Percentiles rank a stretch among this genome's conserved stretches.
These are phyloP conservation scores for Nebria brevicollis DNA, from an alignment of 2,888 invertebrate species.

Conservation along the genomic window DNA sequence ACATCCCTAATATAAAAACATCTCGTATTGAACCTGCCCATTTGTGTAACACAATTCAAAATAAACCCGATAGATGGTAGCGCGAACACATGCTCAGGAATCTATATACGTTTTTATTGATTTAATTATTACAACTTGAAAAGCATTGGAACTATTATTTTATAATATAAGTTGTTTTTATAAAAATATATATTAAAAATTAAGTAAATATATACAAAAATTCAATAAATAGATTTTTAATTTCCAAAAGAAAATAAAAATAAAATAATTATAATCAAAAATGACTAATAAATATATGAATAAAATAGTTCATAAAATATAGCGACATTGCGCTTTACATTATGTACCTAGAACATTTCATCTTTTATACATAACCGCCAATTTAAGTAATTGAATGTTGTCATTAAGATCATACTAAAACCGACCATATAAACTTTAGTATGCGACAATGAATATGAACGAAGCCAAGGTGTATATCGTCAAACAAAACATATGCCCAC, in stretches of 20 bases:
- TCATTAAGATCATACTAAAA: conserved; percentile 44
- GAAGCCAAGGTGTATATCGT: conserved; percentile 43
- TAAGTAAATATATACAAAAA: not conserved
- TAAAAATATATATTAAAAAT: not conserved
- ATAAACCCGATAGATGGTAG: conserved; percentile 36
- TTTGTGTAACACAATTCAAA: conserved; percentile 12
- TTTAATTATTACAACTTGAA: conserved; percentile 1
- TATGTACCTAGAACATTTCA: not conserved
- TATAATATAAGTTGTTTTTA: not conserved
- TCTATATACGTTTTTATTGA: conserved; percentile 9
- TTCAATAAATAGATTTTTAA: not conserved
- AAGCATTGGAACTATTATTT: not conserved
- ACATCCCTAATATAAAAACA: conserved; percentile 30
- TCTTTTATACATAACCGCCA: conserved; percentile 23
- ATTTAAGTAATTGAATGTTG: conserved; percentile 40
- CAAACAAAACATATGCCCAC: conserved; percentile 52
- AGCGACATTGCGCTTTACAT: not conserved
- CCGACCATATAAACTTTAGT: conserved; percentile 40
- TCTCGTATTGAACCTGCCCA: conserved; percentile 38
- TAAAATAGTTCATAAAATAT: not conserved
- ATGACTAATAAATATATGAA: not conserved
- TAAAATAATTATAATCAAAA: not conserved
- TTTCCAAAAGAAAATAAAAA: not conserved
- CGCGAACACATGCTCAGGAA: not conserved
- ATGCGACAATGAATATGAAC: conserved; percentile 46